Evolutionary conservation across 2,113 vertebrate species (phyloP).

Genomic region (Lamprologus lemairii): DNA sequence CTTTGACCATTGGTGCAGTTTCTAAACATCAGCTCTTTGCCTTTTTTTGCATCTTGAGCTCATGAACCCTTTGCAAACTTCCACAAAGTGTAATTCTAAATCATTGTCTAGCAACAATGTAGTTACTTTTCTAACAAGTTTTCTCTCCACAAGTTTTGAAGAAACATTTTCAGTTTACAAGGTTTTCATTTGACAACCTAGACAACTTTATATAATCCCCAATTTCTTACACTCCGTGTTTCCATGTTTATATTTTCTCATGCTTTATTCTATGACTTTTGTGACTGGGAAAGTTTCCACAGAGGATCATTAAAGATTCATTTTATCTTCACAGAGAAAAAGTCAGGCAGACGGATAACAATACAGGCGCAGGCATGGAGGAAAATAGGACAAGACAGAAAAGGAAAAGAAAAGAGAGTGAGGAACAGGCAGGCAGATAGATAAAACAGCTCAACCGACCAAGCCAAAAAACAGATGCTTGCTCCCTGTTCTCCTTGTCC

Average conservation of each 20-base stretch:
- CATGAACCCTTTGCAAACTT: neutral
- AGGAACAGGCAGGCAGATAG: constrained; percentile 6
- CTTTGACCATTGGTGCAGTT: neutral
- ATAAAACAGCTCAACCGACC: constrained; percentile 2
- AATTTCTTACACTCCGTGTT: neutral
- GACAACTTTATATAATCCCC: constrained; percentile 1
- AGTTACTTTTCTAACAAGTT: neutral
- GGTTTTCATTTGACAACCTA: neutral
- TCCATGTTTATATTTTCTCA: neutral
- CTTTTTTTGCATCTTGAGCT: neutral
- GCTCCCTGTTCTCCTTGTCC: constrained; percentile 23
- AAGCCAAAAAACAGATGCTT: constrained; percentile 6
- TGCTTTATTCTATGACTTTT: neutral
- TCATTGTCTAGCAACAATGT: neutral
- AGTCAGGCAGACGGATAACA: constrained; percentile 31
- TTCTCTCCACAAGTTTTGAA: neutral
- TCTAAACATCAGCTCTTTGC: neutral
- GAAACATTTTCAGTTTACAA: neutral
- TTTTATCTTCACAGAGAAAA: constrained; percentile 24
- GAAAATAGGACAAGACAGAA: constrained; percentile 53
- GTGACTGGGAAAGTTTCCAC: constrained; percentile 31
- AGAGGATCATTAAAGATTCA: constrained; percentile 56
- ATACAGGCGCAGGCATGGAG: neutral
- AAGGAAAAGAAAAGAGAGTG: neutral
- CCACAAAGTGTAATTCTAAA: neutral